phyloP scores from a whole-genome alignment of 2,888 invertebrate species.

The Trissoscelio sp. region DNA sequence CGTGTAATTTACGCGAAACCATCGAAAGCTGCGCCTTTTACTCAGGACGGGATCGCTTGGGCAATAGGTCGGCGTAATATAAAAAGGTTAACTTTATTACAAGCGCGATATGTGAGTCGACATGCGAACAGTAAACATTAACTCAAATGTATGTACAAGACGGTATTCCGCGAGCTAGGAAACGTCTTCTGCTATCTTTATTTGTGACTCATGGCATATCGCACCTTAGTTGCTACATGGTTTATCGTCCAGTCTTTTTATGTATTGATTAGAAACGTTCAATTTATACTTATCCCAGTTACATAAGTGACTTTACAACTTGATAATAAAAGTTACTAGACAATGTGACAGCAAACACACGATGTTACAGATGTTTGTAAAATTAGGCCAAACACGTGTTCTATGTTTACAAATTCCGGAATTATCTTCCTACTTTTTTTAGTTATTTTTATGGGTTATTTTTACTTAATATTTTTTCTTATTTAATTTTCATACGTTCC shows the following conservation, averaged over 20 bases:
- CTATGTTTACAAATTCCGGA: too few species aligned
- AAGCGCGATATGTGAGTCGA: constrained; percentile 41
- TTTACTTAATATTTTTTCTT: too few species aligned
- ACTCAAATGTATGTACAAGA: constrained; percentile 20
- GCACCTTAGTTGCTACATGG: constrained; percentile 11
- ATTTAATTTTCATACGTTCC: too few species aligned
- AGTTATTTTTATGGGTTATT: too few species aligned
- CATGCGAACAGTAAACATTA: constrained; percentile 48
- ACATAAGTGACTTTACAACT: not conserved
- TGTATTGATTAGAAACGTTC: constrained; percentile 17
- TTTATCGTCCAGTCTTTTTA: constrained; percentile 33
- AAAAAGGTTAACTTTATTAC: constrained; percentile 64
- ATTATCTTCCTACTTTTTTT: too few species aligned
- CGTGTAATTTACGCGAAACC: constrained; percentile 50
- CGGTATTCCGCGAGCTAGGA: constrained; percentile 39
- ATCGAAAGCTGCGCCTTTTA: constrained; percentile 55
- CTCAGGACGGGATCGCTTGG: constrained; percentile 39
- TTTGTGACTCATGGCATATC: constrained; percentile 50
- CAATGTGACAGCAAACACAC: not conserved
- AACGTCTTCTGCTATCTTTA: constrained; percentile 43
- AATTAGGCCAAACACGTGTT: too few species aligned
- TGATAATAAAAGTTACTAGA: not conserved
- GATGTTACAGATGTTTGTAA: too few species aligned
- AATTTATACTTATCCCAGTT: not conserved
- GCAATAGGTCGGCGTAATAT: constrained; percentile 65